These are phyloP conservation scores for Kryptolebias ocellatus DNA, from an alignment of 2,797 vertebrate genomes.

Conservation along the genomic window DNA sequence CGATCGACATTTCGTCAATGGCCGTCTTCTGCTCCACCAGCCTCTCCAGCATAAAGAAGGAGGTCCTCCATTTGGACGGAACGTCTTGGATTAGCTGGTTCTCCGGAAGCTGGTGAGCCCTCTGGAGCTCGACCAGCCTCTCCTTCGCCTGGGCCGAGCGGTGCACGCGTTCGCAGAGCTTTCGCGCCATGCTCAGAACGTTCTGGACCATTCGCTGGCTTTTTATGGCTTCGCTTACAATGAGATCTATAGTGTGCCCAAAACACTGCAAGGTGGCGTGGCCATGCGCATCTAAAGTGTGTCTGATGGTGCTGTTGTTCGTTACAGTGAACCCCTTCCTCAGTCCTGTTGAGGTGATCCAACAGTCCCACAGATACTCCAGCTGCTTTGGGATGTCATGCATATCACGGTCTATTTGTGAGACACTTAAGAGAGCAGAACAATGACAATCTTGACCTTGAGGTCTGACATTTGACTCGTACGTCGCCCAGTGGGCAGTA, in stretches of 20 bases:
- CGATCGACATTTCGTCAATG: slow-evolving; percentile 92
- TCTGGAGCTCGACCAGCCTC: slow-evolving; percentile 90
- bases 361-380: slow-evolving; percentile 95
- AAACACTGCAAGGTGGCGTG: slow-evolving; percentile 93
- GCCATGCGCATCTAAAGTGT: slow-evolving; percentile 89
- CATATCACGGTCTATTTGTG: slow-evolving; percentile 90
- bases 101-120: slow-evolving; percentile 88
- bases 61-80: slow-evolving; percentile 94
- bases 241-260: slow-evolving; percentile 92
- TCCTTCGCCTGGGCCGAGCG: slow-evolving; percentile 91
- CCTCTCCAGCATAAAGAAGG: slow-evolving; percentile 94
- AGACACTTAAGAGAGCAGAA: slow-evolving; percentile 93
- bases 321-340: slow-evolving; percentile 95
- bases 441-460: slow-evolving; percentile 94
- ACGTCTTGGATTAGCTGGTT: slow-evolving; percentile 94
- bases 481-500: slow-evolving; percentile 95
- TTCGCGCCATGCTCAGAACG: slow-evolving; percentile 92
- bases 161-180: slow-evolving; percentile 94
- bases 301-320: slow-evolving; percentile 88
- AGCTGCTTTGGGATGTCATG: slow-evolving; percentile 93
- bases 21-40: slow-evolving; percentile 95
- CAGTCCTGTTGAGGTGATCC: slow-evolving; percentile 92
- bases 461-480: slow-evolving; percentile 88
- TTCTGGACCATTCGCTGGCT: slow-evolving; percentile 98
- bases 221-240: slow-evolving; percentile 97